Evolutionary conservation across 2,113 vertebrate species (phyloP), one percentile per base, ranked within the genome.

Genomic region (Tachycineta bicolor): DNA sequence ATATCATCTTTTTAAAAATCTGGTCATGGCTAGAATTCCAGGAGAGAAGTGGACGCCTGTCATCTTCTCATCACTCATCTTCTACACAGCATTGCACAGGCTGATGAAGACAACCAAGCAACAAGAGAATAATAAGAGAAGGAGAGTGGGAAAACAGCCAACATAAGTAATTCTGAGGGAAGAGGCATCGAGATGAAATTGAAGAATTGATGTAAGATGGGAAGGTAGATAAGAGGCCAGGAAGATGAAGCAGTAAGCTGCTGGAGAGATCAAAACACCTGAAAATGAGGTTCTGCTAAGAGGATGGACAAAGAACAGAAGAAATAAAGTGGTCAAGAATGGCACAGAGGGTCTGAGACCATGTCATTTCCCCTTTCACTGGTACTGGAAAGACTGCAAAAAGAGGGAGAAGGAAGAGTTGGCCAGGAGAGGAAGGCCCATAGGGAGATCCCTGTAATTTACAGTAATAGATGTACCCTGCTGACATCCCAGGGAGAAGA

Each of bases 31-130:
- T 94, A 90, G 80, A 93, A 88, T 83, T 67, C 77, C 53, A 76
- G 68, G 73, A 92, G 28, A 85, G 73, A 64, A 60, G 63, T 31
- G 71, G 43, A 83, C 1, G 8, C 37, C 59, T 86, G 59, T 34
- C 67, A 44, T 91, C 37, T 37, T 37, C 37, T 37, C 37, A 37
- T 94, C 76, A 71, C 28, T 80, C 59, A 86, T 90, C 64, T 81
- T 74, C 76, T 39, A 56, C 86, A 77, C 46, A 60, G 79, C 41
- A 64, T 49, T 89, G 79, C 64, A 94, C 71, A 94, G 49, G 65
- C 46, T 76, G 34, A 92, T 89, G 88, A 96, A 92, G 83, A 92
- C 67, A 85, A 83, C 33, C 47, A 69, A 95, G 65, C 49, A 90
- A 91, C 43, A 92, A 82, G 67, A 80, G 24, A 92, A 74, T n/a